A percentile compares a stretch with the other conserved stretches of the same genome.
Conservation (phyloP, 2,888 invertebrate species). For the Rotaria sp. region DNA sequence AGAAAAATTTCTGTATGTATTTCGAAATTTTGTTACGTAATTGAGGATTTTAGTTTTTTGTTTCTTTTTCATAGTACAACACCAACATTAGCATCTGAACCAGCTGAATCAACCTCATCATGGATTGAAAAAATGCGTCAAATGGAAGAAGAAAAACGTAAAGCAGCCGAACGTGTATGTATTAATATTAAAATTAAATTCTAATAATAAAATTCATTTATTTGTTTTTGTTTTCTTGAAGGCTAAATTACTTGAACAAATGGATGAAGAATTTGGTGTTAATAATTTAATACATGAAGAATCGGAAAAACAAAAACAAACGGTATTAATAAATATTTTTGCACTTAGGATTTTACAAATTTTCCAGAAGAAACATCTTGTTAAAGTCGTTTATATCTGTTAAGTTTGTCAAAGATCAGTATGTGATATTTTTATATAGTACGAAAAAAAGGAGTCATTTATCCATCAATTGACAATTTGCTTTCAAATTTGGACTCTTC, state of each 20-base stretch:
- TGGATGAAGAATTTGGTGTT: slow-evolving; percentile 88
- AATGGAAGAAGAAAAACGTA: slow-evolving; percentile 69
- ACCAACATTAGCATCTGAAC: slow-evolving; percentile 58
- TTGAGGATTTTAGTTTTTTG: background rate
- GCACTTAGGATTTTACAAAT: too few relatives aligned
- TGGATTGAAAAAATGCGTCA: slow-evolving; percentile 79
- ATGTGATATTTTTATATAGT: too few relatives aligned
- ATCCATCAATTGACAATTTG: too few relatives aligned
- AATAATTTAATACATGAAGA: slow-evolving; percentile 75
- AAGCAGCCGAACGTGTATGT: slow-evolving; percentile 73
- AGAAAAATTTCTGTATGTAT: slow-evolving; percentile 47
- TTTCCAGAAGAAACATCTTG: too few relatives aligned
- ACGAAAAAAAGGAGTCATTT: too few relatives aligned
- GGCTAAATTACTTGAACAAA: slow-evolving; percentile 85
- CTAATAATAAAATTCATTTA: background rate
- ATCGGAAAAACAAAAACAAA: slow-evolving; percentile 52
- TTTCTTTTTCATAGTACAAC: slow-evolving; percentile 42
- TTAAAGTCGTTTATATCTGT: too few relatives aligned
- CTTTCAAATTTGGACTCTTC: too few relatives aligned
- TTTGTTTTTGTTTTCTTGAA: slow-evolving; percentile 51
- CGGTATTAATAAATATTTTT: background rate
- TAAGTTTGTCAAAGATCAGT: too few relatives aligned
- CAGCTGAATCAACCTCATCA: slow-evolving; percentile 61
- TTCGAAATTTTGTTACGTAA: background rate
- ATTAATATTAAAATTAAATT: background rate